Evolutionary conservation across 92 coral and sea anemone species (phyloP), one percentile per base, ranked within the genome.

Genomic region (Epizoanthus rinbou): DNA sequence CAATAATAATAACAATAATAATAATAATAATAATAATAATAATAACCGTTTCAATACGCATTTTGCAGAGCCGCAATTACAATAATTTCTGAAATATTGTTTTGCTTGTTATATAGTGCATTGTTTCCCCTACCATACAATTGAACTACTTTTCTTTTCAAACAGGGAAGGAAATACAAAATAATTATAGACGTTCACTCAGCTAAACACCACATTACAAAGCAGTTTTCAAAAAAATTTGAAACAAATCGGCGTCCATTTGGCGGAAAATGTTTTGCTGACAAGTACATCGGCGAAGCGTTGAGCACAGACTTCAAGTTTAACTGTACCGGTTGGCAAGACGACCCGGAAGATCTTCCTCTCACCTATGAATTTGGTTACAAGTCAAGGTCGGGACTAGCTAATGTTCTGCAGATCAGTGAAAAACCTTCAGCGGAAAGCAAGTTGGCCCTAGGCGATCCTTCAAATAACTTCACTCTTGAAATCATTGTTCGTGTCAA

Each of bases 311-410:
- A 62, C 43, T 78, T 78, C 22, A 78, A 78, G 47, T 39, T 78
- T 54, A 78, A 78, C 57, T 78, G 82, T 56, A 78, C 59, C 15
- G 90, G 90, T 17, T 87, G 90, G 90, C 56, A 25, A 5, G 90
- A 87, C 33, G 64, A 72, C 6, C 82, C 69, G 0, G 86, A 87
- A 6, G 87, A 83, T 21, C 64, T 83, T 31, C 90, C 90, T 17
- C 33, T 87, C 64, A 75, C 84, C 28, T 83, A 82, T 35, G 87
- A 87, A 74, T 87, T 87, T 76, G 90, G 90, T 47, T 87, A 87
- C 58, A 56, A 82, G 21, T n/a, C 86, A 16, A 57, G 45, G 13
- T n/a, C 70, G 21, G 82, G 82, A 60, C 43, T 78, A 2, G 57
- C 71, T 2, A 37, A 78, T 23, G 71, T 78, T 13, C 52, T 78